Conservation (phyloP, 2,113 vertebrate genomes). For the Gymnobelideus leadbeateri region DNA sequence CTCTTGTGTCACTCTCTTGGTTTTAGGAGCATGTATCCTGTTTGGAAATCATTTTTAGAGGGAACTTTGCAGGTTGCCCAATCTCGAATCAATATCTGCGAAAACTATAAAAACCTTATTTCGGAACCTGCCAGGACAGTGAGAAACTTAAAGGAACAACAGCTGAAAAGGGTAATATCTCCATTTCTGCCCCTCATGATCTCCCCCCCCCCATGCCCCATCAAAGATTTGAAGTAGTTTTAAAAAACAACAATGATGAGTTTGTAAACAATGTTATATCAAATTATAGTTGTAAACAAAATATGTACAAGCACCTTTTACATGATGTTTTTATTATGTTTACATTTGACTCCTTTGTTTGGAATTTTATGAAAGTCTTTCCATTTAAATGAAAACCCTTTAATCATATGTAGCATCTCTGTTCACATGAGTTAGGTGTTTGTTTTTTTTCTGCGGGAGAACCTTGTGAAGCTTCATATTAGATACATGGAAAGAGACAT, state of each 20-base stretch:
- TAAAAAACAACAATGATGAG: neutral
- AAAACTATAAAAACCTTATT: conserved; percentile 97
- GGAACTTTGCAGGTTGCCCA: conserved; percentile 97
- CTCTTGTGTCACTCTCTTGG: conserved; percentile 66
- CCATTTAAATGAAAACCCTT: neutral
- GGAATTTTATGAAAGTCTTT: neutral
- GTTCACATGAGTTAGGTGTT: neutral
- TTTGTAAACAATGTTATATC: neutral
- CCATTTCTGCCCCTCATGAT: neutral
- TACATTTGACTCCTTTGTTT: neutral
- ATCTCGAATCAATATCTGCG: conserved; percentile 95
- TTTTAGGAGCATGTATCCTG: conserved; percentile 94
- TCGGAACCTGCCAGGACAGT: conserved; percentile 96
- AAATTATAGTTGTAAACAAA: neutral
- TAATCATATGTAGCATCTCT: neutral
- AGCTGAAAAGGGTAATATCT: conserved; percentile 93
- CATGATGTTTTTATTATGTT: neutral
- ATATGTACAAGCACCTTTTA: neutral
- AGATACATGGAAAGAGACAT: neutral
- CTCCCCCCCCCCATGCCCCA: too few relatives aligned
- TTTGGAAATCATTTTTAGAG: conserved; percentile 97
- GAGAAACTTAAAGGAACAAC: conserved; percentile 97
- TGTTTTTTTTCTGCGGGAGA: neutral
- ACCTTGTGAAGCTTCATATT: neutral
- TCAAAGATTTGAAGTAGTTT: accelerated